phyloP scores from a whole-genome alignment of 2,797 vertebrate genomes.

The Lateolabrax maculatus region DNA sequence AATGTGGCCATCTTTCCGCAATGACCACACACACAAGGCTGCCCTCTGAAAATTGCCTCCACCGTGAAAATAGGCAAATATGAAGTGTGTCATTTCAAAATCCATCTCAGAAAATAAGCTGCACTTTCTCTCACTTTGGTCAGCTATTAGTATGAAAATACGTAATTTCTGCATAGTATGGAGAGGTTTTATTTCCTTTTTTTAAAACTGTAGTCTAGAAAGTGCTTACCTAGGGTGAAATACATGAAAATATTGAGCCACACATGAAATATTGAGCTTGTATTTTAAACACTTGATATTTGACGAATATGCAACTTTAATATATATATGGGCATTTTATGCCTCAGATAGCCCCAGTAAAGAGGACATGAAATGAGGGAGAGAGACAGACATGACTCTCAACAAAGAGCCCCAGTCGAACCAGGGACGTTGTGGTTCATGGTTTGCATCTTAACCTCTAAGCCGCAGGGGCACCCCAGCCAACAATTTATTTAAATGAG shows the following conservation, averaged over 20 bases:
- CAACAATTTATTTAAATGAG: background rate
- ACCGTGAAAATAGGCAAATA: constrained; percentile 39
- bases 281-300: background rate
- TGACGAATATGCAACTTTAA: background rate
- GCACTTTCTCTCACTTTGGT: constrained; percentile 12
- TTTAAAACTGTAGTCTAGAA: background rate
- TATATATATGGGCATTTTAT: too few species aligned
- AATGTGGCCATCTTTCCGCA: constrained; percentile 39
- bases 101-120: constrained; percentile 32
- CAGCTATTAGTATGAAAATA: constrained; percentile 28
- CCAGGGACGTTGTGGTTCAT: background rate
- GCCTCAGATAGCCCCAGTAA: background rate
- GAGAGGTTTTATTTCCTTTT: constrained; percentile 1
- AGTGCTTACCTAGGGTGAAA: background rate
- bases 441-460: background rate
- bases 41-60: constrained; percentile 43
- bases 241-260: background rate
- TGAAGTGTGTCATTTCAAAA: constrained; percentile 49
- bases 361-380: background rate
- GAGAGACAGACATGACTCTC: too few species aligned
- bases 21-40: constrained; percentile 30
- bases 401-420: background rate
- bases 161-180: constrained; percentile 12
- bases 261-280: background rate
- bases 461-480: background rate